A percentile compares a stretch with the other conserved stretches of the same genome.
Evolutionary conservation across 2,113 vertebrate species (phyloP).

Genomic region (Coptodon rendalli): DNA sequence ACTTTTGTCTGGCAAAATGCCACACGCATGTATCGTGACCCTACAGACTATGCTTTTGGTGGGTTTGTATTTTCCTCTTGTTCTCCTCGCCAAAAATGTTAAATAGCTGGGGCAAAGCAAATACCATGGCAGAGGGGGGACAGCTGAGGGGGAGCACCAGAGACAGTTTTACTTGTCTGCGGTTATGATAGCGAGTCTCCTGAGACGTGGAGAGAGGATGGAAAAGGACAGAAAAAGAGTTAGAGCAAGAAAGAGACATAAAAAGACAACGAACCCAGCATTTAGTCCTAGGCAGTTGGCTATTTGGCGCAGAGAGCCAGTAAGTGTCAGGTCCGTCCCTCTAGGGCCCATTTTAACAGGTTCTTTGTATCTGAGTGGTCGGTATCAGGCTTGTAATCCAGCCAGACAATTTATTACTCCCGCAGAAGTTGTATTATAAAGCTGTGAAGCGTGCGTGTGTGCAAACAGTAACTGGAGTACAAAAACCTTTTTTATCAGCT

Average conservation of each 20-base stretch:
- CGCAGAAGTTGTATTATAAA: neutral
- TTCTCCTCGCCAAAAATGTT: neutral
- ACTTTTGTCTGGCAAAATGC: conserved; percentile 43
- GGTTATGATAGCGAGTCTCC: conserved; percentile 13
- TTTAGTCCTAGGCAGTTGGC: neutral
- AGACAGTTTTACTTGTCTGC: conserved; percentile 5
- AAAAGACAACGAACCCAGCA: neutral
- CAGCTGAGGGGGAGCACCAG: neutral
- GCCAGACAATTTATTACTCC: neutral
- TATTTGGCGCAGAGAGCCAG: conserved; percentile 8
- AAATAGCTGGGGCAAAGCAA: neutral
- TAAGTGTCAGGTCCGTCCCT: conserved; percentile 43
- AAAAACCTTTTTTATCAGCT: neutral
- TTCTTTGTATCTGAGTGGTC: conserved; percentile 13
- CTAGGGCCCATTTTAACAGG: conserved; percentile 47
- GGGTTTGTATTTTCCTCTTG: neutral
- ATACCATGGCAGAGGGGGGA: neutral
- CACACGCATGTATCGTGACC: neutral
- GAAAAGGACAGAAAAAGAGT: neutral
- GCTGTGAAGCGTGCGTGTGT: neutral
- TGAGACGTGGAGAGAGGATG: neutral
- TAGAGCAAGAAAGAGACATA: neutral
- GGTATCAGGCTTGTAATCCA: conserved; percentile 18
- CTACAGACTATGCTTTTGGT: neutral
- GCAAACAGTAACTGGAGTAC: neutral